phyloP scores from a whole-genome alignment of 2,888 invertebrate genomes.

The Parnassius apollo region DNA sequence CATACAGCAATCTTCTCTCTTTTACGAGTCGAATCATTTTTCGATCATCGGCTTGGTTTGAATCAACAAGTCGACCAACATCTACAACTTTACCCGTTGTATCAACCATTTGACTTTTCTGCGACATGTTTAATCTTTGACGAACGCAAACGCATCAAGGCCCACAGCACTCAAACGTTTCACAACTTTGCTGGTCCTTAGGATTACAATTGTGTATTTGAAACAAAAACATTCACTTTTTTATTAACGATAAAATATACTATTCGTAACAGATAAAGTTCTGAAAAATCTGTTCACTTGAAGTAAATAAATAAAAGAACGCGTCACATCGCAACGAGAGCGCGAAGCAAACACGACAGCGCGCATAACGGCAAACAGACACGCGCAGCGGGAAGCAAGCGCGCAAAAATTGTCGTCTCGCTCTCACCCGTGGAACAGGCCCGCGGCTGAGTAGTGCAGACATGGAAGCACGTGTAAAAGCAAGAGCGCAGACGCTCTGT shows the following conservation, averaged over 20 bases:
- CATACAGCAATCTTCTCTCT: slow-evolving; percentile 65
- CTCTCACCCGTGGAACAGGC: slow-evolving; percentile 40
- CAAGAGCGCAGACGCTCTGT: slow-evolving; percentile 69
- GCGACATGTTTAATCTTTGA: slow-evolving; percentile 25
- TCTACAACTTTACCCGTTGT: slow-evolving; percentile 30
- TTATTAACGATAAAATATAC: neutral
- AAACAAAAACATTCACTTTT: slow-evolving; percentile 8
- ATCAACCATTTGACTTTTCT: slow-evolving; percentile 10
- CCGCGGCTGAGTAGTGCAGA: slow-evolving; percentile 38
- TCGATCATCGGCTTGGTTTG: slow-evolving; percentile 69
- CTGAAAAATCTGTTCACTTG: neutral
- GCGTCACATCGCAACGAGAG: slow-evolving; percentile 51
- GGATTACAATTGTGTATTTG: neutral
- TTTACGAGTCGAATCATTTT: slow-evolving; percentile 66
- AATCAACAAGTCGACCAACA: slow-evolving; percentile 65
- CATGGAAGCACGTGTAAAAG: slow-evolving; percentile 58
- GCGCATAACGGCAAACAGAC: slow-evolving; percentile 71
- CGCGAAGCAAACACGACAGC: slow-evolving; percentile 55
- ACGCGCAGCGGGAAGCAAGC: slow-evolving; percentile 67
- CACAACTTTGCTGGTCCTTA: neutral
- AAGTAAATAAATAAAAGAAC: slow-evolving; percentile 26
- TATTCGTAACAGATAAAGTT: neutral
- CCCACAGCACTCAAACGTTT: neutral
- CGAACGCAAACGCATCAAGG: slow-evolving; percentile 6
- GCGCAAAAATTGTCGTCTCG: slow-evolving; percentile 48